Conservation (phyloP, 2,797 vertebrate genomes). For the Gymnothorax reevesii region DNA sequence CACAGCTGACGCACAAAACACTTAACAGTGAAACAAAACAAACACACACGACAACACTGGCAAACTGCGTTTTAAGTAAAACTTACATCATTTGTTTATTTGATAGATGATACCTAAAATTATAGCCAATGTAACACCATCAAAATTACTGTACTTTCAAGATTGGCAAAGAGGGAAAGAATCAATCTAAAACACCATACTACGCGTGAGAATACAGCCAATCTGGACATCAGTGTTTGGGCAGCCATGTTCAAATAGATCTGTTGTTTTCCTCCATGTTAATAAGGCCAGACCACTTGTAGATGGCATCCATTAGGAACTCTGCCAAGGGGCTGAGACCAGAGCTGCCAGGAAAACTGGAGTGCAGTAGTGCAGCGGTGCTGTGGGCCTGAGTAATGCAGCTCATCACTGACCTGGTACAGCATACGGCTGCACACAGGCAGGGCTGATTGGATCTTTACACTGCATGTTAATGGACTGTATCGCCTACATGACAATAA, state of each 20-base stretch:
- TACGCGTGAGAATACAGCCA: constrained; percentile 10
- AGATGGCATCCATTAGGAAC: neutral
- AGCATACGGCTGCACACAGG: neutral
- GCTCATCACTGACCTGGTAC: neutral
- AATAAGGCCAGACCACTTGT: constrained; percentile 22
- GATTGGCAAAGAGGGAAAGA: constrained; percentile 27
- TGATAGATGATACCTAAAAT: constrained; percentile 25
- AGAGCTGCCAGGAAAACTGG: neutral
- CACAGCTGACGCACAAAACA: neutral
- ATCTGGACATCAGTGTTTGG: neutral
- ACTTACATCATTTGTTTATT: neutral
- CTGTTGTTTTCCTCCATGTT: constrained; percentile 17
- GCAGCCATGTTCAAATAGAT: neutral
- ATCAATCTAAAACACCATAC: constrained; percentile 30
- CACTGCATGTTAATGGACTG: constrained; percentile 4
- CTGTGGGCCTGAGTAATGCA: neutral
- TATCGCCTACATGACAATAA: neutral
- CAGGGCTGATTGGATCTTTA: neutral
- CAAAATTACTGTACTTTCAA: constrained; percentile 40
- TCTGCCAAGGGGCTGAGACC: neutral
- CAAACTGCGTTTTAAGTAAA: neutral
- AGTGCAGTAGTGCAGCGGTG: neutral
- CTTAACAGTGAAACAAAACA: neutral
- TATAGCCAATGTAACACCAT: constrained; percentile 4
- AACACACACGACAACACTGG: neutral